A percentile compares a stretch with the other conserved stretches of the same genome.
Evolutionary conservation across 1,140 invertebrate species (phyloP).

Genomic region (Zaprionus davidi): DNA sequence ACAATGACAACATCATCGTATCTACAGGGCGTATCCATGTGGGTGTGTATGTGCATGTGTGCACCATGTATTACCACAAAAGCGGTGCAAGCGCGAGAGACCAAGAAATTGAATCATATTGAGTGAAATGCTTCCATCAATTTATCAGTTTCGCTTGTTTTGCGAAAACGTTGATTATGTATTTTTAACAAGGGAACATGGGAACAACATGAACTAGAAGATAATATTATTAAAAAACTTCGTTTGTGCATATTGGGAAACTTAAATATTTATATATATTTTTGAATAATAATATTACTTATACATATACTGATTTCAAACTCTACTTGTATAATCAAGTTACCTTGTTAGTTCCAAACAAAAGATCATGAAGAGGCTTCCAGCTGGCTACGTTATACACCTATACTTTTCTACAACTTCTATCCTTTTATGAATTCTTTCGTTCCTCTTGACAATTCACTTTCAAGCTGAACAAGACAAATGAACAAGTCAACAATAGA

Average conservation of each 20-base stretch:
- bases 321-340: no score
- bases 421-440: background rate
- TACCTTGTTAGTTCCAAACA: no score
- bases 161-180: background rate
- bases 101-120: constrained; percentile 24
- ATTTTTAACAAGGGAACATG: no score
- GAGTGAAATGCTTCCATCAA: background rate
- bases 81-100: background rate
- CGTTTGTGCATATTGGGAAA: background rate
- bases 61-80: background rate
- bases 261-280: no score
- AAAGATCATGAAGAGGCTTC: no score
- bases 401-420: no score
- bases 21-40: constrained; percentile 51
- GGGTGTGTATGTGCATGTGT: background rate
- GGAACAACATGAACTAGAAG: background rate
- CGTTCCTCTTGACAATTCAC: background rate
- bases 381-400: no score
- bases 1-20: constrained; percentile 63
- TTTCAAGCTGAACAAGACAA: background rate
- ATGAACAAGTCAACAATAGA: background rate
- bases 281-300: no score
- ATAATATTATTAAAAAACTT: background rate
- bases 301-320: no score
- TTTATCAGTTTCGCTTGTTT: background rate